phyloP scores from a whole-genome alignment of 1,140 invertebrate species.

The Drosophila lacteicornis region DNA sequence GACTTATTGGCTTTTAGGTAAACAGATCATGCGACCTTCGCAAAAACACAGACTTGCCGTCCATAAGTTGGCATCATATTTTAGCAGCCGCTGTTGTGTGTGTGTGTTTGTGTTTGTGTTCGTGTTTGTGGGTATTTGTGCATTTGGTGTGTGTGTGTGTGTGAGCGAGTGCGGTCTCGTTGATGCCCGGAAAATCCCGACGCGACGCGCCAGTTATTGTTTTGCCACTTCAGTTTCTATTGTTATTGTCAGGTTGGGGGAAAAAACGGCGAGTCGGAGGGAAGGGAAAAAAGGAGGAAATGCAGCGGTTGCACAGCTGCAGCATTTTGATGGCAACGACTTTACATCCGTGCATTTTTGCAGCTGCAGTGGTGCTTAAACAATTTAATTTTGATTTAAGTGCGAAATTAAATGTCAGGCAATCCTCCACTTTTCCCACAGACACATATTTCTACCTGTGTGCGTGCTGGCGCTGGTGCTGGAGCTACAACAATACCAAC shows the following conservation, averaged over 20 bases:
- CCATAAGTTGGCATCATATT: constrained; percentile 60
- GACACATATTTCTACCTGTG: constrained; percentile 1
- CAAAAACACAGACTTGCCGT: constrained; percentile 14
- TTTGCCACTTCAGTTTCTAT: constrained; percentile 82
- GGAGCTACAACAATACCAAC: constrained; percentile 38
- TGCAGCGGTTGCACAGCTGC: constrained; percentile 36
- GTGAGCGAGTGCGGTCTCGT: constrained; percentile 46
- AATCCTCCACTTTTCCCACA: constrained; percentile 18
- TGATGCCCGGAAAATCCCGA: constrained; percentile 75
- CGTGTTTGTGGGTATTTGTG: constrained; percentile 23
- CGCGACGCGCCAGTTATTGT: constrained; percentile 76
- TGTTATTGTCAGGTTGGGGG: constrained; percentile 72
- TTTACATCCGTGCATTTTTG: constrained; percentile 63
- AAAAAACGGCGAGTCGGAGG: not conserved
- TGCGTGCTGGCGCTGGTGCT: not conserved
- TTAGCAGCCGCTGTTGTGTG: constrained; percentile 12
- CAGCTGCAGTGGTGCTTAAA: constrained; percentile 53
- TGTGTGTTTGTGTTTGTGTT: constrained; percentile 4
- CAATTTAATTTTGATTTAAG: constrained; percentile 83
- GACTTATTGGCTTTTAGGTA: not conserved
- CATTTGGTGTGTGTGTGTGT: constrained; percentile 10
- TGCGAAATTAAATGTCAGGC: constrained; percentile 68
- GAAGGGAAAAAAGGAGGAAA: constrained; percentile 2
- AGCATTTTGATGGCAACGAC: constrained; percentile 66
- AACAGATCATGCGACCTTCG: constrained; percentile 50